Percentiles rank a stretch among this genome's conserved stretches.
phyloP scores from a whole-genome alignment of 2,797 vertebrate species.

The Euphonia xanthogaster region DNA sequence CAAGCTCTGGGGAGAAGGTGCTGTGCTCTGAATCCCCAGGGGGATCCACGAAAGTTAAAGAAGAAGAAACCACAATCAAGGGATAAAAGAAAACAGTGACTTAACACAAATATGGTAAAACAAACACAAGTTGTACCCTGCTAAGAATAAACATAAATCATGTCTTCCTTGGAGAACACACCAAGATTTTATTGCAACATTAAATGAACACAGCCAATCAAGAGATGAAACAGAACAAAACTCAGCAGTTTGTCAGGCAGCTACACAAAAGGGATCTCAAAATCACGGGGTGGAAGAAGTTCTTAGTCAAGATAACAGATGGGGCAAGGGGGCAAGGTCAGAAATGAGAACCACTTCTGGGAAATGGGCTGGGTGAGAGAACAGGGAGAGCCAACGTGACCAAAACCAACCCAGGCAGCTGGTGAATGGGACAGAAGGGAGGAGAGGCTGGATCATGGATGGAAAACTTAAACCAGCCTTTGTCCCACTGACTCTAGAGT shows the following conservation, averaged over 20 bases:
- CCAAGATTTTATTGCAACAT: background rate
- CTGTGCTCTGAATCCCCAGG: background rate
- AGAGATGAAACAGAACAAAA: background rate
- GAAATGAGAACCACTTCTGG: accelerated
- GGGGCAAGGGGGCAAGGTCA: background rate
- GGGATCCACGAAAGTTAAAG: background rate
- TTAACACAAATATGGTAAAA: background rate
- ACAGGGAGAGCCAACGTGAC: background rate
- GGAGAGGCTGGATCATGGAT: background rate
- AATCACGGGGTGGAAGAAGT: background rate
- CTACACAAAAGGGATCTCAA: background rate
- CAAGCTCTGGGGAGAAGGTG: background rate
- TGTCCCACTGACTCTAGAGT: background rate
- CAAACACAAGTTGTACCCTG: background rate
- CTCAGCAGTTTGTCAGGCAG: background rate
- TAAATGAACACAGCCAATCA: too few species aligned
- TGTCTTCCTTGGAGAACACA: background rate
- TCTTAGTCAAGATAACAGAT: background rate
- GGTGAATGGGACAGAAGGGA: background rate
- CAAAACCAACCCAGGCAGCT: background rate
- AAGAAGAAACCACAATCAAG: background rate
- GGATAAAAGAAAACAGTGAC: background rate
- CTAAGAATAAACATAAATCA: background rate
- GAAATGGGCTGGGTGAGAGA: background rate
- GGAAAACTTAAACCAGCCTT: background rate